Percentiles rank a stretch among this genome's conserved stretches.
Evolutionary conservation across 2,113 vertebrate species (phyloP).

Genomic region (Apodemus sylvaticus): DNA sequence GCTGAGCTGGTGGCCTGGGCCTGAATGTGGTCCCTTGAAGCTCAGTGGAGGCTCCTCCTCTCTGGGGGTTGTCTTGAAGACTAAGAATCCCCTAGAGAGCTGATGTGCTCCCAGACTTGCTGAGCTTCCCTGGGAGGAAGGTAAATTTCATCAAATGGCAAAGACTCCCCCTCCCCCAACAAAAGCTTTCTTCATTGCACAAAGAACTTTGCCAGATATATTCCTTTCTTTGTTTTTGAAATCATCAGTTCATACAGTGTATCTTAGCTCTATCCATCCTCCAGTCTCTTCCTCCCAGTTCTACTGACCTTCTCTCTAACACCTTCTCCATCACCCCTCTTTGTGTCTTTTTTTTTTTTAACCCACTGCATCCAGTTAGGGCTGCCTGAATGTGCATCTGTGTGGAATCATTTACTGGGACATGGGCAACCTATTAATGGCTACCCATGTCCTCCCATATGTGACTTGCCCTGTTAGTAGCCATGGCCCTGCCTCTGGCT

Average conservation of each 20-base stretch:
- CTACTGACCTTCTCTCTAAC: not conserved
- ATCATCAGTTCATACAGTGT: not conserved
- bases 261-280: not conserved
- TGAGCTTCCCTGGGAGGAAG: not conserved
- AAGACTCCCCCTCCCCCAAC: not conserved
- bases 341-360: not conserved
- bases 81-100: not conserved
- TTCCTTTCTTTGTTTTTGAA: not conserved
- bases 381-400: no score
- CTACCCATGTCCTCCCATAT: not conserved
- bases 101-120: not conserved
- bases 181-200: not conserved
- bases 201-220: not conserved
- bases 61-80: constrained; percentile 55
- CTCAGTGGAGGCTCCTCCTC: not conserved
- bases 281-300: not conserved
- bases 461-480: no score
- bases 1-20: not conserved
- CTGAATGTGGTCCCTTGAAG: not conserved
- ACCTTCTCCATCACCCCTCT: not conserved
- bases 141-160: not conserved
- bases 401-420: no score
- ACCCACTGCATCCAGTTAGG: not conserved
- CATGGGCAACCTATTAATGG: not conserved
- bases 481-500: not conserved